Base-by-base conservation (phyloP, 92 coral and sea anemone genomes). In the Phenganax subtilis region DNA sequence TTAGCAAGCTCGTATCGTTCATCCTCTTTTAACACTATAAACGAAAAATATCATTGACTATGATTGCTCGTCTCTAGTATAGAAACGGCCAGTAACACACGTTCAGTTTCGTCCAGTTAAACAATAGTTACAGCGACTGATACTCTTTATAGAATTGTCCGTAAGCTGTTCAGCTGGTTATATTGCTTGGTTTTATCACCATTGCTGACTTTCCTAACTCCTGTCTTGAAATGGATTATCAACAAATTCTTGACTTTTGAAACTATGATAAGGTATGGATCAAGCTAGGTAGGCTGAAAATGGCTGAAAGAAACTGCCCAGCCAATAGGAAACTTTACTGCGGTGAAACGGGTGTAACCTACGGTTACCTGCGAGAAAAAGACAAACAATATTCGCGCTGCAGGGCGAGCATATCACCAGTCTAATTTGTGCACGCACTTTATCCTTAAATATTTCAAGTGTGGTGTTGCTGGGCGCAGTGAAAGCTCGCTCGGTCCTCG, bases 171-270 rank as follows among this genome's bases (percentile, higher is more conserved):
- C 55, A 64, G 82, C 30, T 61, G 57, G 72, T 53, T 61, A 2
- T 78, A 78, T 63, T 58, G 44, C 51, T 78, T 78, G 52, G 10
- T 61, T 14, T 53, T 78, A 14, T 78, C 52, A 44, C 82, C 82
- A 61, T 15, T 53, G 51, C 25, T 51, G 16, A 8, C 54, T 12
- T 78, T 71, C 52, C 51, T 78, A 37, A 78, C 37, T 16, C 82
- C 82, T 37, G 59, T 78, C 29, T 9, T 78, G 28, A 56, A 37
- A 61, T 78, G 82, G 82, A 3, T 54, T 0, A 14, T 61, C 66
- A 27, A 31, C n/a, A 55, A 67, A 12, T 78, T 31, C 53, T 25
- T 67, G 63, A 8, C 53, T 15, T 61, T 78, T 12, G 12, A 12
- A 12, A 62, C 67, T 51, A 14, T 78, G 47, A 15, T 61, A 54